Percentiles rank a stretch among this genome's conserved stretches.
Evolutionary conservation across 2,113 vertebrate genomes (phyloP).

Genomic region (Aspidoscelis tigris): DNA sequence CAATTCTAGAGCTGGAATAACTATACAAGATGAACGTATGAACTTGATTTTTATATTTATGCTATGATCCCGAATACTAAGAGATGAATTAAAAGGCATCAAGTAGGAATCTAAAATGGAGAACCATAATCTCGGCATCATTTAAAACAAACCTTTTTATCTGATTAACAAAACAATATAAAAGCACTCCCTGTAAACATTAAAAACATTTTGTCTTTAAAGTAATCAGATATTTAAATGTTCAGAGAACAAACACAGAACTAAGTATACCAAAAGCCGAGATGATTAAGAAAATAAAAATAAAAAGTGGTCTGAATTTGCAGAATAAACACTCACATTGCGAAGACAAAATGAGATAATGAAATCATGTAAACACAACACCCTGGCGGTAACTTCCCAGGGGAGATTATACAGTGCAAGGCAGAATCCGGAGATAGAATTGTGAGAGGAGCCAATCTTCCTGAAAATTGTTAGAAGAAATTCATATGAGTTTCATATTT

Average conservation of each 20-base stretch:
- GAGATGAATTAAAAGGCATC: slow-evolving; percentile 58
- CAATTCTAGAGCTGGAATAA: slow-evolving; percentile 34
- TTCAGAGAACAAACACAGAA: slow-evolving; percentile 41
- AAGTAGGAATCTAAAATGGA: slow-evolving; percentile 42
- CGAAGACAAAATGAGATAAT: background rate
- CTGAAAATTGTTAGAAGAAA: slow-evolving; percentile 24
- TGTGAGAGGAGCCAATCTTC: background rate
- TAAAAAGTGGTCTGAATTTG: slow-evolving; percentile 7
- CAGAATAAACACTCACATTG: background rate
- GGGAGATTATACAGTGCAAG: slow-evolving; percentile 15
- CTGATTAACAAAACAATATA: slow-evolving; percentile 43
- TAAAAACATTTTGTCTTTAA: slow-evolving; percentile 51
- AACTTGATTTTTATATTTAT: slow-evolving; percentile 51
- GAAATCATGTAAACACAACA: slow-evolving; percentile 24
- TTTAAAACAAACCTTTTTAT: slow-evolving; percentile 52
- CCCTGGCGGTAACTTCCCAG: slow-evolving; percentile 24
- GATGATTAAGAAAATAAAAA: slow-evolving; percentile 23
- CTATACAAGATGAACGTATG: slow-evolving; percentile 27
- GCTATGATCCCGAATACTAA: slow-evolving; percentile 49
- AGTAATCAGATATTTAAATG: slow-evolving; percentile 48
- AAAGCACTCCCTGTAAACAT: slow-evolving; percentile 52
- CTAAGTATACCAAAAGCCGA: slow-evolving; percentile 28
- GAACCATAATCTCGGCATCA: slow-evolving; percentile 30
- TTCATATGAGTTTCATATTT: background rate
- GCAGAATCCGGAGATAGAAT: background rate